phyloP scores from a whole-genome alignment of 2,888 invertebrate genomes.

The Stictocephala bisonia region DNA sequence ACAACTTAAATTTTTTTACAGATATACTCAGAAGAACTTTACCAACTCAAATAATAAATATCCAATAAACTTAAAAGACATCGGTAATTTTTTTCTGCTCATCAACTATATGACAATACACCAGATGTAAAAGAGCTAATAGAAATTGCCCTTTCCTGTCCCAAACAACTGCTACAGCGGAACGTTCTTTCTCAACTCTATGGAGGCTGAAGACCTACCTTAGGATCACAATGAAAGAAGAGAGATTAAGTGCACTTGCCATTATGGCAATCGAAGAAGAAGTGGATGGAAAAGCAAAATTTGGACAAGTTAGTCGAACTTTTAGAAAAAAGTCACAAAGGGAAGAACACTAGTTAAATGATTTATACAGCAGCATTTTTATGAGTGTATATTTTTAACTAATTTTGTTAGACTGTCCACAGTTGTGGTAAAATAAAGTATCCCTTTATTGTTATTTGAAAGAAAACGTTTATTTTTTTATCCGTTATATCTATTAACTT shows the following conservation, averaged over 20 bases:
- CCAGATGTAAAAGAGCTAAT: conserved; percentile 5
- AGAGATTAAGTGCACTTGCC: background rate
- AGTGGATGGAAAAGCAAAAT: background rate
- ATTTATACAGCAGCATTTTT: background rate
- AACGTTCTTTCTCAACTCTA: conserved; percentile 49
- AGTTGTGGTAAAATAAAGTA: background rate
- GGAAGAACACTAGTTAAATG: conserved; percentile 7
- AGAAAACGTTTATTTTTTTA: background rate
- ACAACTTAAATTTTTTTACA: background rate
- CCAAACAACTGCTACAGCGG: conserved; percentile 46
- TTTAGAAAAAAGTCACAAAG: background rate
- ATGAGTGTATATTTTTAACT: conserved; percentile 10
- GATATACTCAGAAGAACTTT: background rate
- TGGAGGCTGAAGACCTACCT: conserved; percentile 50
- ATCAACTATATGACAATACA: background rate
- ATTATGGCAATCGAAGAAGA: background rate
- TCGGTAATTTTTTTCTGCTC: conserved; percentile 10
- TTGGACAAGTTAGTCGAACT: conserved; percentile 1
- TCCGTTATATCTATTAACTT: background rate
- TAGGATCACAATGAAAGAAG: conserved; percentile 44
- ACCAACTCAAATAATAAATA: background rate
- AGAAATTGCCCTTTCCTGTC: conserved; percentile 12
- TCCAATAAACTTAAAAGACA: background rate
- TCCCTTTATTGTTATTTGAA: background rate
- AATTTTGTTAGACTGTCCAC: background rate